Conservation (phyloP, 2,888 invertebrate species). For the Eilema sororculum region DNA sequence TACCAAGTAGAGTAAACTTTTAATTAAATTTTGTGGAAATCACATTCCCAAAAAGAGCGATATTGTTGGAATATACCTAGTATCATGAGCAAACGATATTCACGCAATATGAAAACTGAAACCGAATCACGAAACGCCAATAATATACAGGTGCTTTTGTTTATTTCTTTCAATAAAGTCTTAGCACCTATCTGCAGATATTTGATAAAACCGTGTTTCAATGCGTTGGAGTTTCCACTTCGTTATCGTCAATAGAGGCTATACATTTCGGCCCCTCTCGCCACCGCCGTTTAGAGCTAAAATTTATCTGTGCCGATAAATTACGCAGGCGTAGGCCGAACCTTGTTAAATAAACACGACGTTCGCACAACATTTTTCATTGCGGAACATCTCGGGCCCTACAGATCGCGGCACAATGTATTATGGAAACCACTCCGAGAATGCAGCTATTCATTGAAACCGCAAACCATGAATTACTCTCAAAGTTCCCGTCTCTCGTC, state of each 20-base stretch:
- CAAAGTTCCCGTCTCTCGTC: constrained; percentile 54
- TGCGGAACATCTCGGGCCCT: constrained; percentile 58
- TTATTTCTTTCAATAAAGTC: constrained; percentile 6
- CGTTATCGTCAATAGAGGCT: constrained; percentile 70
- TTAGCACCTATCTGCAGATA: constrained; percentile 28
- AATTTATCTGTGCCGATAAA: constrained; percentile 81
- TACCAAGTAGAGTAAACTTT: constrained; percentile 4
- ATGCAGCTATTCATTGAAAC: constrained; percentile 64
- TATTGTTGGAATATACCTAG: background rate
- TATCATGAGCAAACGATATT: constrained; percentile 9
- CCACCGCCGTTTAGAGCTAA: constrained; percentile 65
- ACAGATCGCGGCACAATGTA: constrained; percentile 51
- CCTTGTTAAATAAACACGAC: constrained; percentile 78
- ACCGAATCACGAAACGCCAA: constrained; percentile 11
- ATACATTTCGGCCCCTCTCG: constrained; percentile 62
- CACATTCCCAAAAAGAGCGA: background rate
- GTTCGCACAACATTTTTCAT: constrained; percentile 80
- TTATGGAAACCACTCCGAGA: constrained; percentile 39
- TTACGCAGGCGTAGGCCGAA: constrained; percentile 65
- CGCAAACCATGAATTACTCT: constrained; percentile 59
- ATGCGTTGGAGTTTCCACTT: constrained; percentile 48
- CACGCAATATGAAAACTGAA: background rate
- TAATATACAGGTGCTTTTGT: constrained; percentile 6
- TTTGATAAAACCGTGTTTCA: constrained; percentile 40
- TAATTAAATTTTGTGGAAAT: constrained; percentile 17